Base-by-base conservation (phyloP, 2,797 vertebrate species). In the Neosilurus hyrtlii region DNA sequence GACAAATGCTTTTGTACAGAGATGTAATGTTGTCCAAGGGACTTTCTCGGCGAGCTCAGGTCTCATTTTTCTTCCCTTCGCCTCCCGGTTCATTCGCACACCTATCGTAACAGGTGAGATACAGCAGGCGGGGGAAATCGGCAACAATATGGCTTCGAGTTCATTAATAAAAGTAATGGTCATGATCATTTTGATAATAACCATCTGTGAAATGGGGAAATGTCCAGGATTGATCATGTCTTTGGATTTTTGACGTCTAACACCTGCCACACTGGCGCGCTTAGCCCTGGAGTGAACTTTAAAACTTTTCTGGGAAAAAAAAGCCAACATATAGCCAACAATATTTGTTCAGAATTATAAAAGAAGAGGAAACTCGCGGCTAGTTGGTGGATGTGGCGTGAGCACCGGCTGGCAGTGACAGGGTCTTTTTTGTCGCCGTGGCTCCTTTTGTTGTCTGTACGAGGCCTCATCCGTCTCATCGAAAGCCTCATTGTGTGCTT, bases 401-500 rank as follows among this genome's bases (percentile, higher is more conserved):
- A 20, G 35, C 24, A 20, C 67, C 79, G 52, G 49, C 22, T 56
- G 62, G 35, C 49, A 35, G 24, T 54, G 61, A 67, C 20, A 11
- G 24, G 59, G 16, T 24, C 24, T 67, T 30, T 37, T 77, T 85
- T 76, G 82, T 86, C 89, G 85, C 91, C 90, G 88, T 80, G 90
- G 84, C 79, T 85, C 82, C 92, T 86, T 89, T 88, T 83, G 90
- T 94, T 91, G 90, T 91, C 91, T 92, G 90, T 20, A 1, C 88
- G 84, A 85, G 83, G 89, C 85, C 85, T 91, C 93, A 95, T 95
- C 93, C 93, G 93, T 95, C 94, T 94, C 89, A 0, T 82, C 85
- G 88, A 94, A 91, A 89, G 91, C 92, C 91, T 92, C 79, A 91
- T 90, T 89, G 89, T 89, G 86, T 73, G 43, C 91, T 93, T 93